phyloP scores from a whole-genome alignment of 2,888 invertebrate genomes.

The Mesorhabditis sp. region DNA sequence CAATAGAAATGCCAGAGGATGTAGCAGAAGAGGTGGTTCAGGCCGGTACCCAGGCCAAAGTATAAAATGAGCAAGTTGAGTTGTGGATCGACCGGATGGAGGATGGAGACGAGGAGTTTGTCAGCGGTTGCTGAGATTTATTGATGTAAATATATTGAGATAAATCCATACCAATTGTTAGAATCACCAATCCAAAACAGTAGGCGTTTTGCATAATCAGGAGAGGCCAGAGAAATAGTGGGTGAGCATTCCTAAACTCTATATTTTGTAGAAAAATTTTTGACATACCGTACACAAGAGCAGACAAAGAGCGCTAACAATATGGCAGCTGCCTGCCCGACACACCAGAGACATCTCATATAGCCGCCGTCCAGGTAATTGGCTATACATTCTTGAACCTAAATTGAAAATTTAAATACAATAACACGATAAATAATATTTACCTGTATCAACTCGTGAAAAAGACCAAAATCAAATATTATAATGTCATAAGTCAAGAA shows the following conservation, averaged over 20 bases:
- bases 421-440: constrained; percentile 7
- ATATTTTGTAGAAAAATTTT: not conserved
- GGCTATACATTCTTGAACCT: constrained; percentile 52
- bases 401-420: constrained; percentile 9
- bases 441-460: constrained; percentile 44
- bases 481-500: constrained; percentile 46
- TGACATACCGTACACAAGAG: not conserved
- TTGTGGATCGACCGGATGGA: constrained; percentile 41
- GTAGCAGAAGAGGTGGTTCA: constrained; percentile 47
- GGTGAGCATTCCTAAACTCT: constrained; percentile 35
- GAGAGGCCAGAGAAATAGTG: constrained; percentile 43
- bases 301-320: not conserved
- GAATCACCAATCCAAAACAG: constrained; percentile 49
- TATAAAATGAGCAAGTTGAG: constrained; percentile 42
- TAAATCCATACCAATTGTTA: constrained; percentile 36
- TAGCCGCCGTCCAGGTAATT: constrained; percentile 53
- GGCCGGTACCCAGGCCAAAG: constrained; percentile 35
- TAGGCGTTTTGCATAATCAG: constrained; percentile 49
- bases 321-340: constrained; percentile 32
- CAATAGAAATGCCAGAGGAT: constrained; percentile 50
- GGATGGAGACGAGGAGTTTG: constrained; percentile 38
- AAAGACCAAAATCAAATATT: constrained; percentile 49
- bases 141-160: not conserved
- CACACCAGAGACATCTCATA: constrained; percentile 49
- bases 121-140: constrained; percentile 18